Evolutionary conservation across 2,113 vertebrate species (phyloP), one percentile per base, ranked within the genome.

Genomic region (Callipepla squamata): DNA sequence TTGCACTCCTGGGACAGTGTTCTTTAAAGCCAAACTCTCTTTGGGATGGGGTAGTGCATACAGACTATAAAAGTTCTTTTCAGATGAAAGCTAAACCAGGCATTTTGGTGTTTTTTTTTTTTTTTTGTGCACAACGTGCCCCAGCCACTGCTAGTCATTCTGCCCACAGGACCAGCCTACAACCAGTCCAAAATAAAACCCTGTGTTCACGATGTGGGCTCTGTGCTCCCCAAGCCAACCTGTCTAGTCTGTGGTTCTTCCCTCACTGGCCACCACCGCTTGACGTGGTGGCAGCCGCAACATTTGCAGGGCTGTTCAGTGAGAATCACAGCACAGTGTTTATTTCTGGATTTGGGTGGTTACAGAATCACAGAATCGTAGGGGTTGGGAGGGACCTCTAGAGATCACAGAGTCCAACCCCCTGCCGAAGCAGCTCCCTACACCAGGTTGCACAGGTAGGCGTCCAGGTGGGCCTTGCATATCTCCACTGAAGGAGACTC

Each of bases 341-440:
- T 90, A 61, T 84, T 93, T 91, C 81, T 89, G 63, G 70, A 85
- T n/a, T 40, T 73, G 63, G n/a, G 73, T 48, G 40, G 40, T 40
- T 40, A 40, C 40, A 40, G 40, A 40, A 40, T 40, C 40, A 40
- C 40, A 40, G 40, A 40, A 40, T 40, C 13, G 40, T 40, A 40
- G 40, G 40, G 40, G 40, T 12, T 40, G 40, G 40, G 13, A 40
- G 11, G 40, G 40, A 40, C 40, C 40, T 40, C 40, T 12, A 40
- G 40, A 40, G 40, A 40, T 40, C 40, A 40, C 5, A 11, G 40
- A 13, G 40, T 40, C 40, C 40, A 13, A 40, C 40, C 40, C 40
- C 40, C 40, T 40, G 40, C 40, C 12, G 11, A 40, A 40, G 40
- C 40, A 40, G 40, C 12, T 40, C 40, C 40, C 40, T 13, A 40